Conservation (phyloP, 1,140 invertebrate species). For the Cyphomyrmex costatus region DNA sequence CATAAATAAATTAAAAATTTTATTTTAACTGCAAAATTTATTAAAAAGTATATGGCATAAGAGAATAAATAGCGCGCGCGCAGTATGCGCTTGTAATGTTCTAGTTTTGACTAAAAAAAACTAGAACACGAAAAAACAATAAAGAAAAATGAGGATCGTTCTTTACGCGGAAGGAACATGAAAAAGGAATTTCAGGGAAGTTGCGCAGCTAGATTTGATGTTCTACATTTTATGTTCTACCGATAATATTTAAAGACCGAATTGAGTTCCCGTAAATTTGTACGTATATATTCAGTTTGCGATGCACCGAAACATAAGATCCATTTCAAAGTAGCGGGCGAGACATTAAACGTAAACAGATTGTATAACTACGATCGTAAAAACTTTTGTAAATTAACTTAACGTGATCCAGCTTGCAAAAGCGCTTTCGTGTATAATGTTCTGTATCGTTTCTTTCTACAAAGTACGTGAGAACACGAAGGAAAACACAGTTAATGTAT, state of each 20-base stretch:
- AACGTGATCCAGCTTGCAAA: constrained; percentile 30
- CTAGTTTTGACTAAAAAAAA: background rate
- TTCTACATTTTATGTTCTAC: background rate
- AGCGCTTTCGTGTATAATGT: constrained; percentile 6
- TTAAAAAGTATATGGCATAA: background rate
- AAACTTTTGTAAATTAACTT: constrained; percentile 62
- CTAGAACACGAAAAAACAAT: background rate
- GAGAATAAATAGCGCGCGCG: background rate
- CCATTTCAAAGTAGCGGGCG: constrained; percentile 48
- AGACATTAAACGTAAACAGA: constrained; percentile 67
- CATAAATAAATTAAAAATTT: constrained; percentile 12
- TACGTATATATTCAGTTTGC: constrained; percentile 2
- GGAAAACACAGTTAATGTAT: background rate
- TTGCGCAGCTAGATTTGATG: background rate
- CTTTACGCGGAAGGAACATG: background rate
- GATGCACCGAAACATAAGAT: background rate
- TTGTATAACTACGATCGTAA: constrained; percentile 75
- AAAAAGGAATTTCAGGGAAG: background rate
- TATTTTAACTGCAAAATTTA: background rate
- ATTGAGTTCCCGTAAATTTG: background rate
- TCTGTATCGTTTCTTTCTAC: background rate
- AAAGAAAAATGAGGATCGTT: background rate
- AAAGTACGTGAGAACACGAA: background rate
- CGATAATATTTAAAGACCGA: background rate
- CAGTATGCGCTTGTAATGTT: background rate